Conservation (phyloP, 2,797 vertebrate species). For the Sus cebifrons region DNA sequence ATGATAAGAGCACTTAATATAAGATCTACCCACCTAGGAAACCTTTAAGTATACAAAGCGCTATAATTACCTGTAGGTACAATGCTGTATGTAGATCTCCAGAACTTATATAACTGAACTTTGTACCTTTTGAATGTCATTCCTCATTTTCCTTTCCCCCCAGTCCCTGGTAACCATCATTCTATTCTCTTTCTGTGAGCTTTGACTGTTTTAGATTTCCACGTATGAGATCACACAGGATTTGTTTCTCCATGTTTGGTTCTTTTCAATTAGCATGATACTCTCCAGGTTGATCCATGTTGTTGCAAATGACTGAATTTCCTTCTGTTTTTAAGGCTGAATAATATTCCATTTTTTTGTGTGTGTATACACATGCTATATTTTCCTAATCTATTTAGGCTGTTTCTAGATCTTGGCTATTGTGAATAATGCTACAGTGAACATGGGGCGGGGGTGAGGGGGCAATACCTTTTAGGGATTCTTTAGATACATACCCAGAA, state of each 20-base stretch:
- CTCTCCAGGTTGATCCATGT: neutral
- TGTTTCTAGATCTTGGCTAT: neutral
- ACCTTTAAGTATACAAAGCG: neutral
- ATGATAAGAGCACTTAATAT: neutral
- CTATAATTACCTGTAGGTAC: neutral
- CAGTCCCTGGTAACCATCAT: neutral
- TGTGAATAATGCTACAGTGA: neutral
- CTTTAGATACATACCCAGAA: neutral
- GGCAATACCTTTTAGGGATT: neutral
- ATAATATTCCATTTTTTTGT: neutral
- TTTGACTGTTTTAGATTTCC: slow-evolving; percentile 1
- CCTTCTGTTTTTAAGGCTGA: neutral
- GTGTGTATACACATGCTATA: no score
- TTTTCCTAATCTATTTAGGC: neutral
- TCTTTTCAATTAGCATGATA: neutral
- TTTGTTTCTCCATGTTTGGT: neutral
- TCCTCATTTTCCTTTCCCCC: neutral
- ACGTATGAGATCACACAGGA: neutral
- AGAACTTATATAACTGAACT: slow-evolving; percentile 4
- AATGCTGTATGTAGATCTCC: neutral
- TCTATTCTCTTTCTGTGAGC: neutral
- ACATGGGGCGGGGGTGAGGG: no score
- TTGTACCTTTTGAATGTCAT: neutral
- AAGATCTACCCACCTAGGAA: neutral
- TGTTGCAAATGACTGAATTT: neutral